Percentiles rank a stretch among this genome's conserved stretches.
phyloP scores from a whole-genome alignment of 2,113 vertebrate genomes.

The Gallinago undulata region DNA sequence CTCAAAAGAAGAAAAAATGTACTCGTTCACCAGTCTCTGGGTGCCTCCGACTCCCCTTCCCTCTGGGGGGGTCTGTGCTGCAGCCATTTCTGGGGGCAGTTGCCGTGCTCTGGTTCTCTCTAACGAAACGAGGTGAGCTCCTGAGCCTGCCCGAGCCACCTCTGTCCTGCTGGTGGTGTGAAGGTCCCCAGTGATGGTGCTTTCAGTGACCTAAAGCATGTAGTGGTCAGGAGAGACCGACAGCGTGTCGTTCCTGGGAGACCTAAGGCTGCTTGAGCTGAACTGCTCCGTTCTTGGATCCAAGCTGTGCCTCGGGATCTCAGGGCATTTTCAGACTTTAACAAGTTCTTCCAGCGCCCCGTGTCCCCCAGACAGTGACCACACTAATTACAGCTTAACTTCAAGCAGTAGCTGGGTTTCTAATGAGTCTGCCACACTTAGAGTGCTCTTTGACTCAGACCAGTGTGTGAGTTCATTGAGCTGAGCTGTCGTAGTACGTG shows the following conservation, averaged over 20 bases:
- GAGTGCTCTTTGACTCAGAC: background rate
- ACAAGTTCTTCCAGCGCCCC: accelerated
- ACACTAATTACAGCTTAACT: background rate
- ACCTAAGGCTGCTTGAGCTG: background rate
- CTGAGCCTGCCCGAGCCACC: background rate
- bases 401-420: background rate
- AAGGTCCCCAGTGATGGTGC: background rate
- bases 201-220: background rate
- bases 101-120: too few relatives aligned
- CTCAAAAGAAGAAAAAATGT: background rate
- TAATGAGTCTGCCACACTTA: background rate
- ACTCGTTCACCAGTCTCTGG: accelerated
- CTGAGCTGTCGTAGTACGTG: background rate
- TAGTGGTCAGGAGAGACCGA: background rate
- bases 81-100: background rate
- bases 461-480: background rate
- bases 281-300: background rate
- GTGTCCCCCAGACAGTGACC: background rate
- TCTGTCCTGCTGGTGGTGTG: background rate
- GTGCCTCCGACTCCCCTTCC: background rate
- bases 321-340: background rate
- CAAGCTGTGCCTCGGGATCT: background rate
- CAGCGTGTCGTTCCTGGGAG: background rate
- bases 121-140: background rate
- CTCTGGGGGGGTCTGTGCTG: background rate